Base-by-base conservation (phyloP, 2,113 vertebrate genomes). In the Chionodraco myersi region DNA sequence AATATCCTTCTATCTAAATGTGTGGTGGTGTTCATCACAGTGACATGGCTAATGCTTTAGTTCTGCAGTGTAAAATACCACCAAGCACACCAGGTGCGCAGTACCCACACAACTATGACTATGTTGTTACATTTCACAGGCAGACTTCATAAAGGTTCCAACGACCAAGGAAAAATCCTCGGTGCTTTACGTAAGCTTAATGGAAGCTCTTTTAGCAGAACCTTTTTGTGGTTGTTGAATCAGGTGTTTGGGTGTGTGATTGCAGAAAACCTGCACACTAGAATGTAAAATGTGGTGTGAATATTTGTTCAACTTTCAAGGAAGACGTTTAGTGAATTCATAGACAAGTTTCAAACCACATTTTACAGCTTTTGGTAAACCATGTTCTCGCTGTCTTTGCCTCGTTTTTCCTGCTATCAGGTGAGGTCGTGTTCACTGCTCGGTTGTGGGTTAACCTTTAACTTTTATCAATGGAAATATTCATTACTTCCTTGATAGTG, bases 141-240 rank as follows among this genome's bases (percentile, higher is more conserved):
- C n/a, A 91, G 91, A 95, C 93, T 90, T 94, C 91, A 88, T 95
- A 94, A 95, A 93, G 91, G 2, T 94, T 89, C 86, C 90, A 78
- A 9, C 73, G 60, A 18, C 84, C 52, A 75, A 80, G 83, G 87
- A 81, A 78, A 82, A 90, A 85, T 73, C 82, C 44, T 58, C 87
- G 78, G 47, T 91, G 26, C 48, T 3, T 76, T 95, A 94, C 93
- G 94, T 95, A 95, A 95, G 94, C 92, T 71, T 89, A 59, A 74
- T 41, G 16, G 68, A 86, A 88, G 79, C 68, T 3, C 3, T 67
- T 84, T 53, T 7, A 88, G 70, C 52, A 66, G 53, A 77, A 48
- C 6, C 1, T 61, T 41, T 41, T 66, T 77, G 53, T 87, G 72
- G 53, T 72, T 67, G 62, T 65, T 6, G 26, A 82, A 87, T 91